Conservation (phyloP, 2,113 vertebrate genomes). For the Meleagris gallopavo region DNA sequence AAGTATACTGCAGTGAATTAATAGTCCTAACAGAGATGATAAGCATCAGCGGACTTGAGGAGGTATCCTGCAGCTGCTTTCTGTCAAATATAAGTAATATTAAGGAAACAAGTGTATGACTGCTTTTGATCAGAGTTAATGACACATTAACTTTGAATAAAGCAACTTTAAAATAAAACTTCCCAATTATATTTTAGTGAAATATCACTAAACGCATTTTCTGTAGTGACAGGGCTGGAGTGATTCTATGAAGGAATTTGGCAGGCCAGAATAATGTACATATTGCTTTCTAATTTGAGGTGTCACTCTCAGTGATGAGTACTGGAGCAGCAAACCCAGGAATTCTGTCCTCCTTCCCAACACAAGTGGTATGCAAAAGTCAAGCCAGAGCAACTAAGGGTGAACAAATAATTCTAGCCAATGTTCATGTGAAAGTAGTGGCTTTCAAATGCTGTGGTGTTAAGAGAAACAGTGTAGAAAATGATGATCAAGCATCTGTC, state of each 20-base stretch:
- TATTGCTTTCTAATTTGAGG: not conserved
- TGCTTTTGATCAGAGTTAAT: conserved; percentile 15
- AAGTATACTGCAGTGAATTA: conserved; percentile 50
- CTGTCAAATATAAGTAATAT: conserved; percentile 23
- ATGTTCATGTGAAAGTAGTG: not conserved
- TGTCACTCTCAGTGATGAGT: not conserved
- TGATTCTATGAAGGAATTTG: not conserved
- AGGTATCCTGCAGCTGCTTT: conserved; percentile 2
- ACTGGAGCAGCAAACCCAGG: not conserved
- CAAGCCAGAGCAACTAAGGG: not conserved
- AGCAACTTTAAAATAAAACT: not conserved
- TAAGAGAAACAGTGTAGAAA: not conserved
- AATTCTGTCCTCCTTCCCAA: not conserved
- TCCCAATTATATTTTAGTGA: conserved; percentile 10
- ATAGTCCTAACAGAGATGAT: conserved; percentile 42
- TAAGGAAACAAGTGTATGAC: conserved; percentile 21
- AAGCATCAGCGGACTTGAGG: conserved; percentile 11
- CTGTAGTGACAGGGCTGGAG: not conserved
- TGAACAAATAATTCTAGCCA: not conserved
- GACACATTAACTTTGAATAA: conserved; percentile 7
- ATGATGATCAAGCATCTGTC: not conserved
- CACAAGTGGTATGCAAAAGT: not conserved
- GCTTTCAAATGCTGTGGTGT: not conserved
- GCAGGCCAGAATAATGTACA: rapidly evolving
- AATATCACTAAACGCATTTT: not conserved